Evolutionary conservation across 2,113 vertebrate genomes (phyloP).

Genomic region (Porphyrio hochstetteri): DNA sequence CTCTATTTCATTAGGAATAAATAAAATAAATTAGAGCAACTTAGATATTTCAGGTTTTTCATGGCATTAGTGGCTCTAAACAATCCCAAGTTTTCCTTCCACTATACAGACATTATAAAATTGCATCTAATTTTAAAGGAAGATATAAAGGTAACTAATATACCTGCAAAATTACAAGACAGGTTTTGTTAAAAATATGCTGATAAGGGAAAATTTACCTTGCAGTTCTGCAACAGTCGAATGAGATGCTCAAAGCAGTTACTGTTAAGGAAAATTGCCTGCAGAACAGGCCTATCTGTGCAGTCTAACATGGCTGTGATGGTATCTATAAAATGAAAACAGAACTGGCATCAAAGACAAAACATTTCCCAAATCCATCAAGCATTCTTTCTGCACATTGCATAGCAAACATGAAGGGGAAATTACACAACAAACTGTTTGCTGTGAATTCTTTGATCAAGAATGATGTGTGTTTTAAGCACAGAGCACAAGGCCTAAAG

Average conservation of each 20-base stretch:
- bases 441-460: background rate
- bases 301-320: conserved; percentile 98
- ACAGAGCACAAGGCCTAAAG: background rate
- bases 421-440: background rate
- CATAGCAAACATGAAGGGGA: background rate
- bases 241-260: conserved; percentile 99
- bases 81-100: background rate
- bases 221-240: conserved; percentile 95
- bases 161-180: background rate
- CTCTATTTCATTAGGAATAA: background rate
- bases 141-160: background rate
- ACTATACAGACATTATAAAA: background rate
- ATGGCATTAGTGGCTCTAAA: background rate
- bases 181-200: background rate
- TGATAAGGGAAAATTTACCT: conserved; percentile 79
- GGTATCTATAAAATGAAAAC: conserved; percentile 82
- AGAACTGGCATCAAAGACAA: conserved; percentile 43
- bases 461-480: background rate
- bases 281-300: conserved; percentile 93
- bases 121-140: background rate
- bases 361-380: background rate
- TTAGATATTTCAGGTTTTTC: background rate
- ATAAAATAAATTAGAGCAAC: background rate
- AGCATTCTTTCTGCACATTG: background rate
- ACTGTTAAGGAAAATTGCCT: conserved; percentile 98